A percentile compares a stretch with the other conserved stretches of the same genome.
Evolutionary conservation across 2,888 invertebrate genomes (phyloP).

Genomic region (Thereva nobilitata): DNA sequence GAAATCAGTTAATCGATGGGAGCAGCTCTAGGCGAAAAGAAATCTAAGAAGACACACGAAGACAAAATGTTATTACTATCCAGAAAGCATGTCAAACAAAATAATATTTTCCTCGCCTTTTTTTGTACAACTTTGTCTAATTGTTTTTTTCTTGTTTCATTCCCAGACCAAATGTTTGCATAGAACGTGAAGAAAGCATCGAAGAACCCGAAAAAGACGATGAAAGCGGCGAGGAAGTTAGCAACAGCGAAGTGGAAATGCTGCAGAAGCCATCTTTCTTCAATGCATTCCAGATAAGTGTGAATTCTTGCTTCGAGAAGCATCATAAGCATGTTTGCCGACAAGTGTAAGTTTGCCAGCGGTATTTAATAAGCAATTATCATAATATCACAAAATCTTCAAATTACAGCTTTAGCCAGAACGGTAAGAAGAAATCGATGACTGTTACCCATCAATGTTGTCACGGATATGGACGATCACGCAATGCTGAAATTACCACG

Average conservation of each 20-base stretch:
- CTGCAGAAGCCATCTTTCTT: slow-evolving; percentile 45
- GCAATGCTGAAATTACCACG: slow-evolving; percentile 54
- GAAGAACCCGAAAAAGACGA: slow-evolving; percentile 44
- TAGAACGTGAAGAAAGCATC: slow-evolving; percentile 62
- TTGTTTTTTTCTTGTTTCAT: slow-evolving; percentile 28
- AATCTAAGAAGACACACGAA: not conserved
- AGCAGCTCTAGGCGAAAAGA: no score
- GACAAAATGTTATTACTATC: not conserved
- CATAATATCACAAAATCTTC: not conserved
- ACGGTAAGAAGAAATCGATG: slow-evolving; percentile 65
- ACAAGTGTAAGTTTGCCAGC: slow-evolving; percentile 52
- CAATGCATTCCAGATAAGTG: slow-evolving; percentile 55
- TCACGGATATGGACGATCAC: slow-evolving; percentile 64
- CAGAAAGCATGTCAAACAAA: slow-evolving; percentile 11
- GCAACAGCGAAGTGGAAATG: slow-evolving; percentile 28
- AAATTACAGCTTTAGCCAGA: slow-evolving; percentile 60
- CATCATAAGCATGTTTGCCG: slow-evolving; percentile 57
- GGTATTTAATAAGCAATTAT: not conserved
- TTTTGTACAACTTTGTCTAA: not conserved
- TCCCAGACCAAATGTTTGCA: slow-evolving; percentile 66
- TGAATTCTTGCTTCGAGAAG: slow-evolving; percentile 57
- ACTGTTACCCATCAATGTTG: slow-evolving; percentile 71
- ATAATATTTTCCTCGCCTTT: not conserved
- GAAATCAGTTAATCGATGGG: no score
- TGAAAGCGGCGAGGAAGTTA: slow-evolving; percentile 45